Evolutionary conservation across 2,113 vertebrate genomes (phyloP).

Genomic region (Anolis sagrei): DNA sequence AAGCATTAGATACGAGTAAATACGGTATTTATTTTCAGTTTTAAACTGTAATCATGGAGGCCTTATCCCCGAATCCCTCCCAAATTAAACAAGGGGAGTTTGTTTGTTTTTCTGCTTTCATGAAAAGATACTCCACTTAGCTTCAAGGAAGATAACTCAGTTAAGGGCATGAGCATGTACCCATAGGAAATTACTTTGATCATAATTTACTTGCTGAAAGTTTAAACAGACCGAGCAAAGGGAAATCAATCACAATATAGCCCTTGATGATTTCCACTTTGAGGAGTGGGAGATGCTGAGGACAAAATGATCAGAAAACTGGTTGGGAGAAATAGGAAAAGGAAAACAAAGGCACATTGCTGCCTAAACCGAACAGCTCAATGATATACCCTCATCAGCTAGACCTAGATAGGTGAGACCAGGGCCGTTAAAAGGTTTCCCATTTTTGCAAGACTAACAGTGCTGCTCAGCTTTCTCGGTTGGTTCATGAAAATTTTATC

Average conservation of each 20-base stretch:
- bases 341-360: neutral
- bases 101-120: neutral
- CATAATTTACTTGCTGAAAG: slow-evolving; percentile 8
- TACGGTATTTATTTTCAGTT: neutral
- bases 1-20: too few relatives aligned
- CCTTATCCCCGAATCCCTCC: neutral
- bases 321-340: neutral
- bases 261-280: neutral
- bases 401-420: neutral
- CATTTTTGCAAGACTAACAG: neutral
- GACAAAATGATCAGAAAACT: neutral
- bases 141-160: slow-evolving; percentile 28
- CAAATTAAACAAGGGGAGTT: neutral
- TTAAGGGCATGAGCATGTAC: neutral
- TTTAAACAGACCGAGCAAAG: slow-evolving; percentile 6
- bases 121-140: slow-evolving; percentile 16
- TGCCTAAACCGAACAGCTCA: neutral
- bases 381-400: neutral
- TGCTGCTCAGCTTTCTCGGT: neutral
- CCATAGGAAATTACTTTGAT: slow-evolving; percentile 6
- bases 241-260: slow-evolving; percentile 7
- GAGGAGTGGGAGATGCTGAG: neutral
- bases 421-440: neutral
- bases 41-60: neutral
- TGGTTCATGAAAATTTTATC: neutral